Conservation (phyloP, 2,797 vertebrate species). For the Gallinago solitaria region DNA sequence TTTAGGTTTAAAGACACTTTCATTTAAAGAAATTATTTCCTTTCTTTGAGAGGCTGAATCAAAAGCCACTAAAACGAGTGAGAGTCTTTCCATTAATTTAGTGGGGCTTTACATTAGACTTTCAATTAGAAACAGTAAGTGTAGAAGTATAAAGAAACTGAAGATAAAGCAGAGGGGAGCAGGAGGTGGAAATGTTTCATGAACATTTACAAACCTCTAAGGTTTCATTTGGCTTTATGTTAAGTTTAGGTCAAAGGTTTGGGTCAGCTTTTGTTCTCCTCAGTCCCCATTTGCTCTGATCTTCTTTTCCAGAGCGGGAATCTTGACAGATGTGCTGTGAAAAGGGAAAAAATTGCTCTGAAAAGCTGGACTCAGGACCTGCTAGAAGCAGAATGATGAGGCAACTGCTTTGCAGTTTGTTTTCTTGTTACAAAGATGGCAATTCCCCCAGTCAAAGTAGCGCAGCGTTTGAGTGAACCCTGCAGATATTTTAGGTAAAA, state of each 20-base stretch:
- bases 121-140: conserved; percentile 14
- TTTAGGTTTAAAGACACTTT: conserved; percentile 30
- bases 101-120: neutral
- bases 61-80: neutral
- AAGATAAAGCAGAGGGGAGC: conserved; percentile 29
- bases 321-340: conserved; percentile 39
- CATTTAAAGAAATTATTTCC: conserved; percentile 17
- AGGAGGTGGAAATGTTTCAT: conserved; percentile 29
- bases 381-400: neutral
- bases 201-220: conserved; percentile 48
- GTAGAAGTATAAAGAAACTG: conserved; percentile 9
- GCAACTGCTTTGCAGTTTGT: neutral
- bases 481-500: neutral
- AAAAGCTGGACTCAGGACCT: conserved; percentile 12
- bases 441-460: neutral
- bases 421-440: neutral
- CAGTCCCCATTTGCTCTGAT: neutral
- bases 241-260: conserved; percentile 63
- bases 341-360: conserved; percentile 12
- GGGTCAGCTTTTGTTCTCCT: conserved; percentile 52
- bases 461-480: neutral
- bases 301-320: conserved; percentile 20
- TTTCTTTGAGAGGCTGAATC: neutral
- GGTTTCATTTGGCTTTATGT: conserved; percentile 34
- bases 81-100: neutral